Conservation (phyloP, 2,888 invertebrate genomes). For the Nebria salina region DNA sequence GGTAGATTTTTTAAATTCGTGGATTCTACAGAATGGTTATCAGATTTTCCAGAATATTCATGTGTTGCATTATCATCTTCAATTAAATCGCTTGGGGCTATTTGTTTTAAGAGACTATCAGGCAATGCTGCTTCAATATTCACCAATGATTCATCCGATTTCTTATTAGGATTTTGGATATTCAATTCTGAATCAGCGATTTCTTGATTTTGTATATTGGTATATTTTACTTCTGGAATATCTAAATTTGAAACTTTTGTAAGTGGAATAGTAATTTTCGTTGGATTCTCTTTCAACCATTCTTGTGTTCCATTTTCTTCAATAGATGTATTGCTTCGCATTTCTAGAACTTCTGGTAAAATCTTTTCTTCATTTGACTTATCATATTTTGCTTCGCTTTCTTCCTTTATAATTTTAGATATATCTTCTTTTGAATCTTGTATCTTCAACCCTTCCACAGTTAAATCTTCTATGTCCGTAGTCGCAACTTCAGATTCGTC, state of each 20-base stretch:
- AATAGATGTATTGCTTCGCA: conserved; percentile 54
- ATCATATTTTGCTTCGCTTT: neutral
- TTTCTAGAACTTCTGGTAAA: conserved; percentile 56
- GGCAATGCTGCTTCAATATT: conserved; percentile 54
- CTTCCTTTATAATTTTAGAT: neutral
- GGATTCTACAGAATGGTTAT: neutral
- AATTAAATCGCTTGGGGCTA: conserved; percentile 52
- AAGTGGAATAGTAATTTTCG: conserved; percentile 18
- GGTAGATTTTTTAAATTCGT: conserved; percentile 2
- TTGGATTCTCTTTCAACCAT: conserved; percentile 56
- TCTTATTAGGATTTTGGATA: neutral
- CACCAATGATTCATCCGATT: conserved; percentile 45
- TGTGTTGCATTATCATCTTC: conserved; percentile 44
- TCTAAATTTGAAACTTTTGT: conserved; percentile 3
- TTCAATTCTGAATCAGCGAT: neutral
- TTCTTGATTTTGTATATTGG: neutral
- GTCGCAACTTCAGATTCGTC: conserved; percentile 5
- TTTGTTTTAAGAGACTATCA: conserved; percentile 53
- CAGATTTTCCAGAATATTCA: neutral
- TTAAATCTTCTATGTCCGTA: neutral
- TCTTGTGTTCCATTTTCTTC: conserved; percentile 49
- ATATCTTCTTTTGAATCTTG: neutral
- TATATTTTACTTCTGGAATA: neutral
- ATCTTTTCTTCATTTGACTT: conserved; percentile 52
- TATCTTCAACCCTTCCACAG: neutral